Evolutionary conservation across 2,888 invertebrate genomes (phyloP).

Genomic region (Ochropacha duplaris): DNA sequence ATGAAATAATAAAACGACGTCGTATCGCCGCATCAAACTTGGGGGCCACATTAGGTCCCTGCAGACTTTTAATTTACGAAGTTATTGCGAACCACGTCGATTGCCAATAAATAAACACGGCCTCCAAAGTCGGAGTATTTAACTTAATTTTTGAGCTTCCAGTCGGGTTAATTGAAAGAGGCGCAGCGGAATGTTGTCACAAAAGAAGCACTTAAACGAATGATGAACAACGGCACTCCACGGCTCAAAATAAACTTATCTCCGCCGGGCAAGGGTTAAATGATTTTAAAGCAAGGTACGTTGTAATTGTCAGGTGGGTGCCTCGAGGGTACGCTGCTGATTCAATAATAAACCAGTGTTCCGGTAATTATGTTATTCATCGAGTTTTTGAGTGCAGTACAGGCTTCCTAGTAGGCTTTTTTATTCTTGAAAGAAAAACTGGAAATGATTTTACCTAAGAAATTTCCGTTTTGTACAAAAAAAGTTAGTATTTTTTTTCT

Average conservation of each 20-base stretch:
- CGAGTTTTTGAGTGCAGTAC: conserved; percentile 67
- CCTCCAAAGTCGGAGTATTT: conserved; percentile 72
- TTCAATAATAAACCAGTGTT: conserved; percentile 73
- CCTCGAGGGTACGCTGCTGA: conserved; percentile 62
- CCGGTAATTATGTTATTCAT: conserved; percentile 71
- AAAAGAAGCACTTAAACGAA: conserved; percentile 82
- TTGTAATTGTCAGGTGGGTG: conserved; percentile 72
- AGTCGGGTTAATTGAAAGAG: conserved; percentile 75
- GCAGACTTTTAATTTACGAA: conserved; percentile 66
- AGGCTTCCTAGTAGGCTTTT: conserved; percentile 18
- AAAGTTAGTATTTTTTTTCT: too few relatives aligned
- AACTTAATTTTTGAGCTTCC: conserved; percentile 83
- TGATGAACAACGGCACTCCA: conserved; percentile 67
- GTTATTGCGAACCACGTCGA: conserved; percentile 64
- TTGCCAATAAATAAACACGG: conserved; percentile 77
- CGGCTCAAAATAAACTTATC: conserved; percentile 83
- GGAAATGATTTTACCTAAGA: neutral
- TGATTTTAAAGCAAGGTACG: conserved; percentile 64
- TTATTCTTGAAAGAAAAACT: neutral
- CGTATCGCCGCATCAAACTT: conserved; percentile 31
- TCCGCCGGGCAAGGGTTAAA: conserved; percentile 79
- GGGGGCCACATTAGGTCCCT: conserved; percentile 44
- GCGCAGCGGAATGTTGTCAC: conserved; percentile 75
- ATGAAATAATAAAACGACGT: conserved; percentile 15
- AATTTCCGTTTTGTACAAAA: too few relatives aligned